Conservation (phyloP, 1,140 invertebrate genomes). For the Acromyrmex charruanus region DNA sequence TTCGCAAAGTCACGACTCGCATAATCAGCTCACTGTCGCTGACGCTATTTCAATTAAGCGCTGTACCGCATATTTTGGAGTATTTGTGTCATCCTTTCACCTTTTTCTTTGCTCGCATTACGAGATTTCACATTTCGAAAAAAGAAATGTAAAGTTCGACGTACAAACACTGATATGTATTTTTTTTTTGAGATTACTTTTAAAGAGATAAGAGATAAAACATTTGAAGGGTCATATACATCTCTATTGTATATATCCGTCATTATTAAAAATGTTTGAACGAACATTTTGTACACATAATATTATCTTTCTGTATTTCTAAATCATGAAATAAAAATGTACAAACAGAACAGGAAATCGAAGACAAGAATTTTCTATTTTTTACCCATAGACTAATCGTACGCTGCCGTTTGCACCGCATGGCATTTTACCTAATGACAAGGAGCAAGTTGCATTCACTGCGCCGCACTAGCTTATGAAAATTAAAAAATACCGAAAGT, state of each 20-base stretch:
- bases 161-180: no score
- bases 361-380: conserved; percentile 8
- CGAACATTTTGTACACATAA: background rate
- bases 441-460: conserved; percentile 30
- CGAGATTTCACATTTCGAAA: conserved; percentile 17
- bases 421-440: conserved; percentile 40
- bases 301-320: background rate
- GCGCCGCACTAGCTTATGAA: background rate
- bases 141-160: background rate
- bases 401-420: background rate
- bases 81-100: conserved; percentile 38
- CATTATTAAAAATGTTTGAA: background rate
- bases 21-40: conserved; percentile 47
- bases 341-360: conserved; percentile 1
- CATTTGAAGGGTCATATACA: background rate
- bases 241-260: background rate
- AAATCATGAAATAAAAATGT: background rate
- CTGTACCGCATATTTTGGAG: conserved; percentile 22
- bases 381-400: background rate
- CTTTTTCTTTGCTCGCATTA: conserved; percentile 13
- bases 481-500: background rate
- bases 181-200: background rate
- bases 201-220: background rate
- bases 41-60: conserved; percentile 65
- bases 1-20: conserved; percentile 48